A percentile compares a stretch with the other conserved stretches of the same genome.
Evolutionary conservation across 1,140 invertebrate genomes (phyloP).

Genomic region (Drusus annulatus): DNA sequence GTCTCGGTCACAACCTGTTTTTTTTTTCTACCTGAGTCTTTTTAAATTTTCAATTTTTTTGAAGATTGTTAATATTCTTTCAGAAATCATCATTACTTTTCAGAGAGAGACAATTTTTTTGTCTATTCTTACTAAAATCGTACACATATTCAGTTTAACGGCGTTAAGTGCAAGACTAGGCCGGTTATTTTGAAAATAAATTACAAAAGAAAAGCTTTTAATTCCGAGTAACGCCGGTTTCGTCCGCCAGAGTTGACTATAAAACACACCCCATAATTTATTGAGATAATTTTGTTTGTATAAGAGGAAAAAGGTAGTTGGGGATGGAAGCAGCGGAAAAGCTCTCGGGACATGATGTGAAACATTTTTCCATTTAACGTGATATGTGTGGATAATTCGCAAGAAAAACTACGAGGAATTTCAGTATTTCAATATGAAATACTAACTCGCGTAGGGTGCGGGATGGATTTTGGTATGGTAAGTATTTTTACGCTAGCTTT

Average conservation of each 20-base stretch:
- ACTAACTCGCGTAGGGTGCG: background rate
- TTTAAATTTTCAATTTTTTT: too few relatives aligned
- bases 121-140: too few relatives aligned
- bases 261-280: slow-evolving; percentile 22
- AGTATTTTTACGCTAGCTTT: background rate
- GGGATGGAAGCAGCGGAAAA: background rate
- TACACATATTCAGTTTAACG: too few relatives aligned
- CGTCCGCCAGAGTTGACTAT: background rate
- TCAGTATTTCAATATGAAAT: slow-evolving; percentile 29
- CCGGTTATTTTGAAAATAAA: too few relatives aligned
- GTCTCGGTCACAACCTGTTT: too few relatives aligned
- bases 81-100: too few relatives aligned
- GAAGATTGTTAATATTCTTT: too few relatives aligned
- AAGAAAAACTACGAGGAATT: slow-evolving; percentile 14
- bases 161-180: too few relatives aligned
- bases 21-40: too few relatives aligned
- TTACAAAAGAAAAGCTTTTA: too few relatives aligned
- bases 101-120: too few relatives aligned
- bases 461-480: background rate
- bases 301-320: background rate
- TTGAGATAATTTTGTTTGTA: slow-evolving; percentile 17
- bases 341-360: slow-evolving; percentile 12
- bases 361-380: slow-evolving; percentile 21
- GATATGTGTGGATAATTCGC: slow-evolving; percentile 22
- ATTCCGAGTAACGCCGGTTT: too few relatives aligned